Evolutionary conservation across 2,888 invertebrate genomes (phyloP), one percentile per base, ranked within the genome.

Genomic region (Agrilus biguttatus): DNA sequence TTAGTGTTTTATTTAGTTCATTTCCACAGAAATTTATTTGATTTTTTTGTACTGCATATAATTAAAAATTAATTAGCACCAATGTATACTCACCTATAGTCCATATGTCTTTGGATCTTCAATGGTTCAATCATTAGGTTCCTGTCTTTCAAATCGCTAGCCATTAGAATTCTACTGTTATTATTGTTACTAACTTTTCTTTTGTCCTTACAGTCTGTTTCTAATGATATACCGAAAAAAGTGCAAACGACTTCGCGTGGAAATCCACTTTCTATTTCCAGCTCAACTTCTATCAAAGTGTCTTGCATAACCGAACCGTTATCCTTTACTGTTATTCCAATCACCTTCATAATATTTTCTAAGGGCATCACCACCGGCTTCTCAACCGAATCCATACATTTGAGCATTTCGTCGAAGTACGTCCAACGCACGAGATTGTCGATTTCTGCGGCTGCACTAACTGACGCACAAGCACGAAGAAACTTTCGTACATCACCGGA

Each of bases 321-420:
- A 46, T 58, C 61, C 50, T 54, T 58, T 41, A 65, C 45, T 42
- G 49, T 52, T 36, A 65, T 54, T 51, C 58, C 63, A 17, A 62
- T 52, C 21, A 73, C 61, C 47, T 66, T 69, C 51, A 73, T 68
- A 47, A 71, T 67, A 60, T 72, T 70, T 48, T 56, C 56, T 51
- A 67, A 65, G 56, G 65, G 62, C 58, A 66, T 61, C 46, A 61
- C 53, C 45, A 66, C 43, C 14, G 59, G 56, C 45, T 59, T 54
- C 34, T 62, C 59, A 36, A 66, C 51, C 14, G 47, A 50, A 14
- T 60, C 54, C 36, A 64, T 39, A 40, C 55, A 64, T 59, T 78
- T 82, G 53, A 80, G 71, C 77, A 90, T 85, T 59, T 91, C 86
- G 54, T 87, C 83, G 60, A 83, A 87, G 62, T 88, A 87, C 49